Conservation (phyloP, 2,113 vertebrate species). For the Macaca mulatta region DNA sequence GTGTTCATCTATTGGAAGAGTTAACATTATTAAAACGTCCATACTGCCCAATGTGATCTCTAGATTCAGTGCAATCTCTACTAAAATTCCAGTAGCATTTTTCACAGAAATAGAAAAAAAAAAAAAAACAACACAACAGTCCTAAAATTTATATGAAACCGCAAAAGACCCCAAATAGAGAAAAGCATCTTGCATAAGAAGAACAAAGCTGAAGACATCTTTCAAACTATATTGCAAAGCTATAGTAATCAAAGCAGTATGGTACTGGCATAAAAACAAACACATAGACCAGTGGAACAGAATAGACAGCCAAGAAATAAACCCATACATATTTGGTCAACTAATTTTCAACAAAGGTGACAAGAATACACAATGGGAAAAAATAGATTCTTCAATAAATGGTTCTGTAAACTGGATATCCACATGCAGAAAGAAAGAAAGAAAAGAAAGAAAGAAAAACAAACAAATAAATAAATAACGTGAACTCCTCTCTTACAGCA, state of each 20-base stretch:
- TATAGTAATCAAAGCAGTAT: neutral
- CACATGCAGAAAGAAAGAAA: neutral
- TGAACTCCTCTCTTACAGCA: neutral
- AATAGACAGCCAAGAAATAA: neutral
- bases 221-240: neutral
- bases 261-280: neutral
- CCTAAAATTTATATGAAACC: neutral
- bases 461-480: neutral
- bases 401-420: neutral
- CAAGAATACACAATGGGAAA: neutral
- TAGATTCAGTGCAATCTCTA: neutral
- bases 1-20: neutral
- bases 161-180: neutral
- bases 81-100: neutral
- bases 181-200: neutral
- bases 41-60: neutral
- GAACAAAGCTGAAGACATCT: neutral
- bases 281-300: neutral
- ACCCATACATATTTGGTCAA: neutral
- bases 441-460: neutral
- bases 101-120: neutral
- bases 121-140: neutral
- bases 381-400: neutral
- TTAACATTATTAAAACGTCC: neutral
- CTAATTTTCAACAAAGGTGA: neutral